Conservation (phyloP, 2,888 invertebrate genomes). For the Phlogophora meticulosa region DNA sequence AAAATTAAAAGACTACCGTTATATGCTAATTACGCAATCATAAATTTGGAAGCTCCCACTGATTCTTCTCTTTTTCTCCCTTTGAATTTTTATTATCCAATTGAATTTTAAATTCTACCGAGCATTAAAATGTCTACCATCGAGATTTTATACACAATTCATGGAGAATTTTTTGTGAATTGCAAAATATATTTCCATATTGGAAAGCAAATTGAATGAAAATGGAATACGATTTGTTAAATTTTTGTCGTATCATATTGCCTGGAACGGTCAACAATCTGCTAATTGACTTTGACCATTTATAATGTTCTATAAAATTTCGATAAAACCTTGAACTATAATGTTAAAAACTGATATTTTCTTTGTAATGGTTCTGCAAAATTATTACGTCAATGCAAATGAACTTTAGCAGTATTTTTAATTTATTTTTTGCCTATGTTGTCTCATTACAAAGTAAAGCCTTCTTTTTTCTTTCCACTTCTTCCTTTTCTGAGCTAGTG, state of each 20-base stretch:
- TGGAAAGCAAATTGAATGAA: slow-evolving; percentile 27
- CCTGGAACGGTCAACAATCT: slow-evolving; percentile 13
- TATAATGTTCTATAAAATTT: not conserved
- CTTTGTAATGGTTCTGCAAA: too few relatives aligned
- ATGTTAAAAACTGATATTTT: too few relatives aligned
- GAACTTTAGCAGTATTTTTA: too few relatives aligned
- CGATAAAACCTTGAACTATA: not conserved
- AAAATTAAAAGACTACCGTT: slow-evolving; percentile 47
- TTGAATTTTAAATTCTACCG: slow-evolving; percentile 51
- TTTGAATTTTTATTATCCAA: slow-evolving; percentile 59
- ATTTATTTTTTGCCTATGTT: too few relatives aligned
- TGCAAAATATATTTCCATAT: slow-evolving; percentile 33
- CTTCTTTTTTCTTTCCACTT: too few relatives aligned
- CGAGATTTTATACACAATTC: slow-evolving; percentile 41
- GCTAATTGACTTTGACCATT: not conserved
- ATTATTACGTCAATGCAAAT: too few relatives aligned
- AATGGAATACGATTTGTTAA: slow-evolving; percentile 22
- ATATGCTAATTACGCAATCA: slow-evolving; percentile 65
- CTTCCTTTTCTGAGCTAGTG: too few relatives aligned
- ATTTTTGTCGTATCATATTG: slow-evolving; percentile 9
- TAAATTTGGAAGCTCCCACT: slow-evolving; percentile 57
- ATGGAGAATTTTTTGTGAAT: slow-evolving; percentile 30
- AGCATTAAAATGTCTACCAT: slow-evolving; percentile 34
- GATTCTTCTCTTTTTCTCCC: slow-evolving; percentile 34
- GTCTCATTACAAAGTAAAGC: too few relatives aligned